phyloP scores from a whole-genome alignment of 2,113 vertebrate genomes.

The Leptosomus discolor region DNA sequence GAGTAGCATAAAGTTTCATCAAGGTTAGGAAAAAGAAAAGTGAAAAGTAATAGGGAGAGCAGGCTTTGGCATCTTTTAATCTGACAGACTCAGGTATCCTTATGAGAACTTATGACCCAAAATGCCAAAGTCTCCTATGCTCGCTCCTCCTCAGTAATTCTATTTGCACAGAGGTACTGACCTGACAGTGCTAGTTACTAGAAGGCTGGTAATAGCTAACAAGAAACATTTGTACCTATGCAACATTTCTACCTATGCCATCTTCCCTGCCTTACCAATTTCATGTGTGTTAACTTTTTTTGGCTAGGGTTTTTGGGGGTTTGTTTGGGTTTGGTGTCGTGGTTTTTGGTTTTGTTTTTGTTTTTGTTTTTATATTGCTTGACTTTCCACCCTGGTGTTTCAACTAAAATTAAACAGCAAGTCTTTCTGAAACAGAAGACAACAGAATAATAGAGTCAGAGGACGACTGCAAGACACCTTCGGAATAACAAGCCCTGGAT shows the following conservation, averaged over 20 bases:
- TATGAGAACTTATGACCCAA: background rate
- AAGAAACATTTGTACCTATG: background rate
- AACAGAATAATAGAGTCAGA: background rate
- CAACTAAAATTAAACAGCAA: background rate
- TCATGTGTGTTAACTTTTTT: background rate
- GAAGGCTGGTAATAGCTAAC: background rate
- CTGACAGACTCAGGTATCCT: background rate
- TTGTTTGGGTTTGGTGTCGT: too few relatives aligned
- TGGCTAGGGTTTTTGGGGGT: rapidly evolving
- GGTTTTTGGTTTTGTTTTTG: too few relatives aligned
- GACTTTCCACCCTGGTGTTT: background rate
- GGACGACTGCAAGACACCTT: rapidly evolving
- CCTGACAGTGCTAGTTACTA: background rate
- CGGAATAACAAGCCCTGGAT: rapidly evolving
- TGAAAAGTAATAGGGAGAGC: background rate
- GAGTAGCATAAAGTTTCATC: background rate
- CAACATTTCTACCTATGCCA: background rate
- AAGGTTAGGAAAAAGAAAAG: background rate
- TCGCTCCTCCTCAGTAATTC: background rate
- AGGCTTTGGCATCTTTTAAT: background rate
- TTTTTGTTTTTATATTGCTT: background rate
- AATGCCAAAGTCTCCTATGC: rapidly evolving
- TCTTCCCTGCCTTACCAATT: too few relatives aligned
- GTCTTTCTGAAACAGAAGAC: background rate
- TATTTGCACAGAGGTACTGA: background rate